Percentiles rank a stretch among this genome's conserved stretches.
phyloP scores from a whole-genome alignment of 2,113 vertebrate species.

The Ivindomyrus marchei region DNA sequence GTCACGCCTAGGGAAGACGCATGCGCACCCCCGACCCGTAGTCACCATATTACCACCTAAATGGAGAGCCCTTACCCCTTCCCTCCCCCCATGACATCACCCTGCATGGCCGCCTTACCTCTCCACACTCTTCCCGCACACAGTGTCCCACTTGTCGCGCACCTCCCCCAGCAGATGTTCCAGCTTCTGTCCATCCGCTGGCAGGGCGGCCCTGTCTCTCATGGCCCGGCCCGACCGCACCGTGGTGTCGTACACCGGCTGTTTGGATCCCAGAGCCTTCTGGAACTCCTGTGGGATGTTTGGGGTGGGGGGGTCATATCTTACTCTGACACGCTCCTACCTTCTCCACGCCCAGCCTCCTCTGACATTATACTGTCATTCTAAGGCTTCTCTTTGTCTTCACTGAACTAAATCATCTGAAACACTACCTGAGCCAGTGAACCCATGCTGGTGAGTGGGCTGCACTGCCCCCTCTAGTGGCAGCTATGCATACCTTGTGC shows the following conservation, averaged over 20 bases:
- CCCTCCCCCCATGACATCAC: background rate
- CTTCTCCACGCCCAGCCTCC: background rate
- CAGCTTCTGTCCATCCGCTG: conserved; percentile 81
- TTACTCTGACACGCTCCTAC: background rate
- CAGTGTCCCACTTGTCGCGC: conserved; percentile 96
- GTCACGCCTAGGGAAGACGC: background rate
- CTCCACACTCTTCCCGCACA: conserved; percentile 96
- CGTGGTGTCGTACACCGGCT: conserved; percentile 94
- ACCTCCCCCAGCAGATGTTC: conserved; percentile 90
- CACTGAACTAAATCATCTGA: background rate
- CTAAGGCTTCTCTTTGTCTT: background rate
- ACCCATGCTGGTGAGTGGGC: background rate
- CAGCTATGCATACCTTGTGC: conserved; percentile 76
- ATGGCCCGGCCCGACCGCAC: conserved; percentile 86
- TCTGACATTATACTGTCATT: background rate
- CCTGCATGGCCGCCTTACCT: conserved; percentile 59
- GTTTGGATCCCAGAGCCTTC: conserved; percentile 90
- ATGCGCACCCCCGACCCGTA: background rate
- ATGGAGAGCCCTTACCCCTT: background rate
- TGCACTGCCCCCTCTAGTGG: background rate
- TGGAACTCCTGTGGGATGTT: conserved; percentile 80
- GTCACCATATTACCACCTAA: background rate
- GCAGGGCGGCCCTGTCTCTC: conserved; percentile 84
- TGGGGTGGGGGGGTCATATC: background rate
- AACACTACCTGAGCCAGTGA: background rate